A percentile compares a stretch with the other conserved stretches of the same genome.
Evolutionary conservation across 2,888 invertebrate genomes (phyloP).

Genomic region (Yponomeuta sedellus): DNA sequence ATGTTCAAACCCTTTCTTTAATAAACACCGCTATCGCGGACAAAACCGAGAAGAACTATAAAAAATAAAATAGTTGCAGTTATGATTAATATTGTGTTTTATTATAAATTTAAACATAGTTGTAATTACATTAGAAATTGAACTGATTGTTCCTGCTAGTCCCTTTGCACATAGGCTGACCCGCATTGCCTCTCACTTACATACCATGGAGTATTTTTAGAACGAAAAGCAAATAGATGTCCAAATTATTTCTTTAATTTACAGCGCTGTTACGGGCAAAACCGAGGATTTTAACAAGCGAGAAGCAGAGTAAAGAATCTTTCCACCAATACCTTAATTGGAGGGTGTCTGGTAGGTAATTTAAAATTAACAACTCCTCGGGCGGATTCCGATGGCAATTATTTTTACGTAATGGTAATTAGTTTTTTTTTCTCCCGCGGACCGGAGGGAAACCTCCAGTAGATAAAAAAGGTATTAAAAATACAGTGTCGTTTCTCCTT

Average conservation of each 20-base stretch:
- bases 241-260: background rate
- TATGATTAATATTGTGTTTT: no score
- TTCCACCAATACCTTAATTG: slow-evolving; percentile 14
- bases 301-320: background rate
- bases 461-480: background rate
- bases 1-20: no score
- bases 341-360: slow-evolving; percentile 2
- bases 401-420: slow-evolving; percentile 1
- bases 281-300: background rate
- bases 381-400: slow-evolving; percentile 4
- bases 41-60: no score
- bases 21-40: no score
- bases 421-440: background rate
- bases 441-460: background rate
- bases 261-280: background rate
- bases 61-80: no score
- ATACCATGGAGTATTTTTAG: no score
- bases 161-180: no score
- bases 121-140: no score
- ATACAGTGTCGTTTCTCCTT: background rate
- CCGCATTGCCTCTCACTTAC: no score
- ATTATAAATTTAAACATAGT: no score
- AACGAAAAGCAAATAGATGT: no score
- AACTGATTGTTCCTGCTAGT: no score
- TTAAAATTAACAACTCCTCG: slow-evolving; percentile 8